A percentile compares a stretch with the other conserved stretches of the same genome.
These are phyloP conservation scores for Girardinus metallicus DNA, from an alignment of 2,797 vertebrate genomes.

Conservation along the genomic window DNA sequence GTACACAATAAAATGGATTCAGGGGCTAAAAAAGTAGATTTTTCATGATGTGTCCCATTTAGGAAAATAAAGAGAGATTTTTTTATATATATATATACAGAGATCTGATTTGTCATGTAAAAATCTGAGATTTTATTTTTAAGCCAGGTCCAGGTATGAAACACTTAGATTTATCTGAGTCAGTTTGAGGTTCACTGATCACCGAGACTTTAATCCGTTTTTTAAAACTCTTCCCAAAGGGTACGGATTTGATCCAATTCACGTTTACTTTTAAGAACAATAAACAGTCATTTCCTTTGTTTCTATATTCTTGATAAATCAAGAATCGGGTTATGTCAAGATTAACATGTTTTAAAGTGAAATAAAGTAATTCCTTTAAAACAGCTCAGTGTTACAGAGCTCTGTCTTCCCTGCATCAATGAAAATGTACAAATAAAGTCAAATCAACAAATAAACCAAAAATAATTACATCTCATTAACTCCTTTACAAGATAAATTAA, in stretches of 20 bases:
- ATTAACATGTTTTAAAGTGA: not conserved
- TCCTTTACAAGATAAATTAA: not conserved
- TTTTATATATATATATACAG: too few relatives aligned
- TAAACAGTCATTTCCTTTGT: not conserved
- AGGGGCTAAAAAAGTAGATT: too few relatives aligned
- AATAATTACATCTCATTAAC: not conserved
- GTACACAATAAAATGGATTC: too few relatives aligned
- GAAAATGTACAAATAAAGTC: not conserved
- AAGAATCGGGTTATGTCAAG: not conserved
- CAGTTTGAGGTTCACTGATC: not conserved
- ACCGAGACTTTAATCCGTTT: not conserved
- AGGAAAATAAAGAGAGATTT: too few relatives aligned
- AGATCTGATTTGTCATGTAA: too few relatives aligned
- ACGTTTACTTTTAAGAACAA: too few relatives aligned
- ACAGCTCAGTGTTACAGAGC: not conserved
- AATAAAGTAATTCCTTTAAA: not conserved
- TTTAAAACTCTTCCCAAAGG: too few relatives aligned
- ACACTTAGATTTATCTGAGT: not conserved
- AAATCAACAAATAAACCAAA: not conserved
- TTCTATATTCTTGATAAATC: not conserved
- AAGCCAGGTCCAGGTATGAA: not conserved
- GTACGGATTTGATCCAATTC: not conserved
- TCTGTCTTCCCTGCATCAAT: not conserved
- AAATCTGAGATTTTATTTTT: too few relatives aligned
- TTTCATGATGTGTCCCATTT: too few relatives aligned